These are phyloP conservation scores for Drosophila azteca DNA, from an alignment of 1,140 invertebrate species.

Conservation along the genomic window DNA sequence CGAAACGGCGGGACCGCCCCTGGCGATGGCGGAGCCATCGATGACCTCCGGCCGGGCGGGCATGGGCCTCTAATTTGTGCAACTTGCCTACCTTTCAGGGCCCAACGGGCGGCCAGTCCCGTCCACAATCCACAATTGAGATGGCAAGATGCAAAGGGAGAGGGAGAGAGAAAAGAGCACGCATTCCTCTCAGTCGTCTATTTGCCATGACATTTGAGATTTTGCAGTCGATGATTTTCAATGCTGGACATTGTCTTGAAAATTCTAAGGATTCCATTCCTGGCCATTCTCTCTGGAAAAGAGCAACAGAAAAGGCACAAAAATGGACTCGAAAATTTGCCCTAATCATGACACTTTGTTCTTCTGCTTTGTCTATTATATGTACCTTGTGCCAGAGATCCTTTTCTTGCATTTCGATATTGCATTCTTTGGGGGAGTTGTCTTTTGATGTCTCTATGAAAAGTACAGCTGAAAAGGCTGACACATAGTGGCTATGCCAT, in stretches of 20 bases:
- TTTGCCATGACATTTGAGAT: conserved; percentile 73
- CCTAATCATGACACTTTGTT: conserved; percentile 75
- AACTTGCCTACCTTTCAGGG: conserved; percentile 60
- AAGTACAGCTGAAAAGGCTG: conserved; percentile 4
- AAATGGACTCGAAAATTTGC: conserved; percentile 72
- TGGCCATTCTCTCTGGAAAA: conserved; percentile 62
- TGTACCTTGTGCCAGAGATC: conserved; percentile 18
- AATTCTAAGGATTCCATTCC: conserved; percentile 29
- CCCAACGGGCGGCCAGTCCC: conserved; percentile 26
- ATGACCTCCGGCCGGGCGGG: conserved; percentile 7
- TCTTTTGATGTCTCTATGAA: conserved; percentile 29
- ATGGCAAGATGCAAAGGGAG: too few species aligned
- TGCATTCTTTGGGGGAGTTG: conserved; percentile 36
- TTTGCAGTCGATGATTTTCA: conserved; percentile 78
- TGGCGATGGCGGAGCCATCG: conserved; percentile 50
- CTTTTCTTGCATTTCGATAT: conserved; percentile 34
- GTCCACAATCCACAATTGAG: background rate
- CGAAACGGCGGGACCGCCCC: conserved; percentile 50
- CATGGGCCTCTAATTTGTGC: conserved; percentile 73
- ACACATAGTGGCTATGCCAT: too few species aligned
- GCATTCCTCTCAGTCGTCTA: conserved; percentile 8
- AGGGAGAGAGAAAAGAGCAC: conserved; percentile 46
- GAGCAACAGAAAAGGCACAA: conserved; percentile 73
- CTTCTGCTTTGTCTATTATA: conserved; percentile 17
- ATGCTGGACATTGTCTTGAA: conserved; percentile 56